Base-by-base conservation (phyloP, 2,113 vertebrate species). In the Saimiri boliviensis region DNA sequence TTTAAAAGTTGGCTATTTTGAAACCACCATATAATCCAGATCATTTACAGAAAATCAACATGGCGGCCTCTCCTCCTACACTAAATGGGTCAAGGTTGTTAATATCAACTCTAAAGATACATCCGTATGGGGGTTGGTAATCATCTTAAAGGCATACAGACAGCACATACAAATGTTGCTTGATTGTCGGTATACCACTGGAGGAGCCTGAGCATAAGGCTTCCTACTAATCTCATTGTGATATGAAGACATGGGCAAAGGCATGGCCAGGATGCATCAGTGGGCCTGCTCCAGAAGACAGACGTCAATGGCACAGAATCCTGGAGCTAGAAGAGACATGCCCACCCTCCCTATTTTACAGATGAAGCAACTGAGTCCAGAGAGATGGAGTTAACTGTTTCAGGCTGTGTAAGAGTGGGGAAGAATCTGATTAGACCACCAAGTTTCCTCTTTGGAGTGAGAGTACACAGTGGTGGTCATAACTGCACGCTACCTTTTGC, bases 1-100 rank as follows among this genome's bases (percentile, higher is more conserved):
- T 95, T 91, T 95, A 94, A 93, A 96, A 42, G 70, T 86, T 96
- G 70, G 40, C 30, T 96, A 85, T 95, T 96, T 97, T 91, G 42
- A 96, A 97, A 97, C 52, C 21, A 86, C n/a, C 49, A 86, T 89
- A 45, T 82, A 87, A 95, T 96, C 47, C 47, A 96, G 79, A 93
- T 93, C 42, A 96, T 91, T 96, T 83, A 60, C 21, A 95, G 58
- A 95, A 74, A 96, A 93, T 70, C 79, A 93, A 86, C 40, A 82
- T 60, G 74, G 45, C 32, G 5, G 45, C 37, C 79, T 92, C 42
- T 81, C 7, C 8, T 76, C 49, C 35, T 79, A 40, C 17, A 76
- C 6, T 71, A 93, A 91, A 71, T 92, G 85, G 76, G 58, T 92
- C 76, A 84, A 89, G 54, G 82, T 92, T 73, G 21, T 86, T 94